Evolutionary conservation across 2,797 vertebrate genomes (phyloP).

Genomic region (Allobates femoralis): DNA sequence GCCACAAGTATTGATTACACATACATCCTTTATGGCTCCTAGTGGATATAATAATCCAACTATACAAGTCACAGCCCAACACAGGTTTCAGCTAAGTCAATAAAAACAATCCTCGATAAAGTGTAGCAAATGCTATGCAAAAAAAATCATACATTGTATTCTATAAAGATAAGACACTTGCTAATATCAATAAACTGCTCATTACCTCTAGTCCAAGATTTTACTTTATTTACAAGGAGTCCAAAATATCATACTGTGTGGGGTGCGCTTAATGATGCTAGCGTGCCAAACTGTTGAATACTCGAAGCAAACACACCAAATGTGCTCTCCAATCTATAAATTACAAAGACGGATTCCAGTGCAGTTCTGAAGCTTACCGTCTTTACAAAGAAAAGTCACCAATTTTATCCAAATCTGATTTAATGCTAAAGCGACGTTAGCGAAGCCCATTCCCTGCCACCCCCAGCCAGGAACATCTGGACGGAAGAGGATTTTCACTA

Average conservation of each 20-base stretch:
- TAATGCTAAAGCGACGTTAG: constrained; percentile 25
- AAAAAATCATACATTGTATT: no score
- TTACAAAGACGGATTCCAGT: not conserved
- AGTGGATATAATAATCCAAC: not conserved
- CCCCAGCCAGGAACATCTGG: constrained; percentile 36
- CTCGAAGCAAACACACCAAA: not conserved
- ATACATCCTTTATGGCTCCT: not conserved
- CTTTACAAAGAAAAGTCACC: constrained; percentile 32
- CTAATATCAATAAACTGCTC: not conserved
- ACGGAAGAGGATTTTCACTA: constrained; percentile 35
- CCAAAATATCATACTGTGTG: not conserved
- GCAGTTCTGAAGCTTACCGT: not conserved
- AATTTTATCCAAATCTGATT: constrained; percentile 36
- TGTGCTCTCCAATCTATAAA: not conserved
- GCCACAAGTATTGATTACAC: not conserved
- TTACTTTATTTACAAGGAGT: not conserved
- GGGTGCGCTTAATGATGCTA: not conserved
- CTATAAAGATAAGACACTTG: not conserved
- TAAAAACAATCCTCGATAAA: no score
- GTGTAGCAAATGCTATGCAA: no score
- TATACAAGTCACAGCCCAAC: not conserved
- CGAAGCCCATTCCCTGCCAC: constrained; percentile 1
- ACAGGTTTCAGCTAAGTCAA: not conserved
- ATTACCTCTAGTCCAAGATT: not conserved
- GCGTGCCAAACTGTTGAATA: not conserved